phyloP scores from a whole-genome alignment of 1,140 invertebrate genomes.

The Brachionus asplanchnoidis region DNA sequence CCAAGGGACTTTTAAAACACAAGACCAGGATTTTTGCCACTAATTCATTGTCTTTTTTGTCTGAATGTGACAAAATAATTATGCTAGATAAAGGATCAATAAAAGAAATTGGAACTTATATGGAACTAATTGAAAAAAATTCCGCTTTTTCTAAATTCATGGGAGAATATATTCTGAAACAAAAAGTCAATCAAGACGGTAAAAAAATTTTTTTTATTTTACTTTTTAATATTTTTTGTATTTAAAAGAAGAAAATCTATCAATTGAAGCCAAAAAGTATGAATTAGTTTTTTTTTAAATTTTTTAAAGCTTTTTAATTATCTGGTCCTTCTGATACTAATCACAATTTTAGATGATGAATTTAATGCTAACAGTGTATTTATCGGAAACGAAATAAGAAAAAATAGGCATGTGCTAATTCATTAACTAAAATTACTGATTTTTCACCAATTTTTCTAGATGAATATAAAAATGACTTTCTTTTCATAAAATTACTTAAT shows the following conservation, averaged over 20 bases:
- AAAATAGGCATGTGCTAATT: too few relatives aligned
- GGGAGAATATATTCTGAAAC: neutral
- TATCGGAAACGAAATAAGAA: neutral
- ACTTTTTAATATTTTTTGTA: neutral
- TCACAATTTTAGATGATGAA: too few relatives aligned
- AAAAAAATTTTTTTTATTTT: neutral
- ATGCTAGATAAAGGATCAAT: conserved; percentile 41
- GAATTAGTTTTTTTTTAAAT: neutral
- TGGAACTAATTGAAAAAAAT: conserved; percentile 21
- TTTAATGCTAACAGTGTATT: too few relatives aligned
- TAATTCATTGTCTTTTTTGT: conserved; percentile 33
- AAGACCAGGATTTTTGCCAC: conserved; percentile 43
- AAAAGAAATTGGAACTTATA: conserved; percentile 24
- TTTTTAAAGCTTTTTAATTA: neutral
- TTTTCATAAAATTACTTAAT: too few relatives aligned
- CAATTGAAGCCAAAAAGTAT: neutral
- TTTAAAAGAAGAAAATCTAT: neutral
- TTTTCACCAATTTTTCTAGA: too few relatives aligned
- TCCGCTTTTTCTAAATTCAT: neutral
- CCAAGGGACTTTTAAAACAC: conserved; percentile 48
- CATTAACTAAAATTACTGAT: too few relatives aligned
- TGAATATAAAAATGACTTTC: too few relatives aligned
- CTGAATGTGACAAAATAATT: conserved; percentile 42
- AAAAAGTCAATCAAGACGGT: conserved; percentile 2
- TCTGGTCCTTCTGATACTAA: too few relatives aligned